Conservation (phyloP, 2,888 invertebrate species). For the Deilephila elpenor region DNA sequence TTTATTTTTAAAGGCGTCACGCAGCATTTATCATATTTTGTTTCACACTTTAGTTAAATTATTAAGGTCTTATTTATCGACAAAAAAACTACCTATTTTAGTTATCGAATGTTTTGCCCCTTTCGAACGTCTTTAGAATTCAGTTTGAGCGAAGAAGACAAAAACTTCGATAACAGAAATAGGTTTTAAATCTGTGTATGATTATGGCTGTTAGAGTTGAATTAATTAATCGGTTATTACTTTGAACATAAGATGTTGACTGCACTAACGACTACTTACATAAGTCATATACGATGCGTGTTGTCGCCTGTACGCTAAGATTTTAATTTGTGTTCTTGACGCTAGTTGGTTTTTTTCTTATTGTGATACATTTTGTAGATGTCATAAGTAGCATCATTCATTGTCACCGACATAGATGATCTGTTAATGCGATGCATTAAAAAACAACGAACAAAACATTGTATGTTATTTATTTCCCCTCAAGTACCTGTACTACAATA, state of each 20-base stretch:
- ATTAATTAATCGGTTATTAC: background rate
- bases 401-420: slow-evolving; percentile 41
- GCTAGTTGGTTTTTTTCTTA: slow-evolving; percentile 30
- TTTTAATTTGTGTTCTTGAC: slow-evolving; percentile 26
- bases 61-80: too few species aligned
- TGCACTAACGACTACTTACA: background rate
- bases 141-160: too few species aligned
- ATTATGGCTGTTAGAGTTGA: background rate
- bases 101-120: too few species aligned
- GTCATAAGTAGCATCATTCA: slow-evolving; percentile 29
- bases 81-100: too few species aligned
- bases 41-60: too few species aligned
- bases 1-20: too few species aligned
- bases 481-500: background rate
- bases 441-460: slow-evolving; percentile 70
- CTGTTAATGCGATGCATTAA: slow-evolving; percentile 70
- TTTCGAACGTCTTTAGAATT: too few species aligned
- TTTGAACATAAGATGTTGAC: background rate
- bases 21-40: too few species aligned
- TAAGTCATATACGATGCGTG: background rate
- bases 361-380: slow-evolving; percentile 31
- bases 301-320: slow-evolving; percentile 26
- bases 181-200: background rate
- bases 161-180: too few species aligned
- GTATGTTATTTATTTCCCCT: slow-evolving; percentile 43